Base-by-base conservation (phyloP, 2,888 invertebrate species). In the Polyommatus iphigenia region DNA sequence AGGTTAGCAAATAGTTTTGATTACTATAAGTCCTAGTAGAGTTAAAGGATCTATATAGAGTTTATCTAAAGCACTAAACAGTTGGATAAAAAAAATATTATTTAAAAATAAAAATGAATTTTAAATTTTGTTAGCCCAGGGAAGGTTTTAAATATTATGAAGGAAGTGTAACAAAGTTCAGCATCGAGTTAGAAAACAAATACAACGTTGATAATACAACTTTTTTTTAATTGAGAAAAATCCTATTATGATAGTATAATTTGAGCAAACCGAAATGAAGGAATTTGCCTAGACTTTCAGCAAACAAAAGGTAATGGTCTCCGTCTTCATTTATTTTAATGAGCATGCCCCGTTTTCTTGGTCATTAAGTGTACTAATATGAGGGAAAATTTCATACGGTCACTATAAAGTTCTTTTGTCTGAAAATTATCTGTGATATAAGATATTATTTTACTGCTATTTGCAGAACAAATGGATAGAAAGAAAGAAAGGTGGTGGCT, bases 251-350 rank as follows among this genome's bases (percentile, higher is more conserved):
- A 75, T 75, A 4, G 54, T 54, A 54, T 29, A 46, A 75, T 18
- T 67, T 50, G 20, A 41, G 24, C 54, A 75, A 75, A 75, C 20
- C 18, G 29, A 75, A 75, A 50, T 29, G 24, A 54, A 41, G 72
- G 18, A 41, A 4, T 15, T 75, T 75, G 7, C 29, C 29, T 24
- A 73, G 73, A 46, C 24, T 75, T 75, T 54, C 18, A 24, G 75
- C 75, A 54, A 50, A 75, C 75, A 75, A 75, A 75, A 54, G 75
- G 72, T 46, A 46, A 72, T 46, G 50, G 75, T 75, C 73, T 73
- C 46, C 73, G 75, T 75, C 75, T 75, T 75, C 54, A 54, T 75
- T 75, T 75, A 54, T 75, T 75, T 75, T 75, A 75, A 75, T 75
- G 75, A 75, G 75, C 54, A 20, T 2, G 75, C 24, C 50, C 29